phyloP scores from a whole-genome alignment of 2,113 vertebrate genomes.

The Syngnathus typhle region DNA sequence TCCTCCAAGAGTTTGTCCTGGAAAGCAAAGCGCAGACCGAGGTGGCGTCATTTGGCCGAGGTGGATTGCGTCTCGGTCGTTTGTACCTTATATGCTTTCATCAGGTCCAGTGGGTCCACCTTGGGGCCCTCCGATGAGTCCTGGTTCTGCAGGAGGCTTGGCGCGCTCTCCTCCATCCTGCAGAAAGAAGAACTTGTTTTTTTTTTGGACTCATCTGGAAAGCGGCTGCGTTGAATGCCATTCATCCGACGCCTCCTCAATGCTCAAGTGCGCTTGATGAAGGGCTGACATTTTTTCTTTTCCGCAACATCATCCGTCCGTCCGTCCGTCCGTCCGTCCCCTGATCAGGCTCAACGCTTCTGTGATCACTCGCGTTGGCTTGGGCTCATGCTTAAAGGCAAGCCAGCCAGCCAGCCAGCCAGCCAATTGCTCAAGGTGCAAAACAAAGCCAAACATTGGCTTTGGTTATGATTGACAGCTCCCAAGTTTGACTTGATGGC shows the following conservation, averaged over 20 bases:
- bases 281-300: background rate
- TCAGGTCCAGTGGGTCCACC: constrained; percentile 76
- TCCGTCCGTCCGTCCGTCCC: background rate
- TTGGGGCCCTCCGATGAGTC: constrained; percentile 74
- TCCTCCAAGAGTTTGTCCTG: constrained; percentile 84
- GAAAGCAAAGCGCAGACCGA: background rate
- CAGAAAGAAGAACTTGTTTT: no score
- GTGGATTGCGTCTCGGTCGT: background rate
- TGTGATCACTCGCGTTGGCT: background rate
- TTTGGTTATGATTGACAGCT: no score
- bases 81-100: constrained; percentile 79
- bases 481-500: no score
- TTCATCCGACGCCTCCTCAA: background rate
- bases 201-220: no score
- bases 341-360: background rate
- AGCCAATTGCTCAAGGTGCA: no score
- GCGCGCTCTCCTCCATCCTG: constrained; percentile 90
- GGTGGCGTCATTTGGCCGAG: background rate
- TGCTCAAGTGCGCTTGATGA: background rate
- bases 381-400: background rate
- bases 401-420: background rate
- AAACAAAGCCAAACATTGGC: no score
- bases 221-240: background rate
- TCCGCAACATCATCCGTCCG: background rate
- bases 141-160: constrained; percentile 80